Evolutionary conservation across 2,113 vertebrate species (phyloP).

Genomic region (Chelonoidis abingdonii): DNA sequence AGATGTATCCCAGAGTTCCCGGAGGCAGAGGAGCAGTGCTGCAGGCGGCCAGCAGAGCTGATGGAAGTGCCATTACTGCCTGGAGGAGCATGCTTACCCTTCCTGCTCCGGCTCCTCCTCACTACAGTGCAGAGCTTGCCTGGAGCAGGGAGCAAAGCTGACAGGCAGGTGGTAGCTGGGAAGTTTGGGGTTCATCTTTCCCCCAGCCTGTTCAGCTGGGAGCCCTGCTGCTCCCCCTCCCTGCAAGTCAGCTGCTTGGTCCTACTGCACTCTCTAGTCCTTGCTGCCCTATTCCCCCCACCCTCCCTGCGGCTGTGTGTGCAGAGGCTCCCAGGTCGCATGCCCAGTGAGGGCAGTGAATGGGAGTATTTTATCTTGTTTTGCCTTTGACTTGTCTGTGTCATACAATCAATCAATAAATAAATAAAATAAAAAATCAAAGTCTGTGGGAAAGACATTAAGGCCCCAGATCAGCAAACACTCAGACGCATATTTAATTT

Average conservation of each 20-base stretch:
- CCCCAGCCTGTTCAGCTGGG: too few species aligned
- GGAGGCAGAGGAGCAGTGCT: background rate
- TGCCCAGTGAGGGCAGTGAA: background rate
- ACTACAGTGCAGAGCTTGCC: background rate
- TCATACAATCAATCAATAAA: background rate
- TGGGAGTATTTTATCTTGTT: background rate
- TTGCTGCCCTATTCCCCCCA: fast-evolving
- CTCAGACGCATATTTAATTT: background rate
- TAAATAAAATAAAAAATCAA: background rate
- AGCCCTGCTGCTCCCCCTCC: too few species aligned
- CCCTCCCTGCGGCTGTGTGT: too few species aligned
- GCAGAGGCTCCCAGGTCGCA: too few species aligned
- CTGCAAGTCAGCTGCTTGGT: too few species aligned
- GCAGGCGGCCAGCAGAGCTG: background rate
- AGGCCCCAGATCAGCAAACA: background rate
- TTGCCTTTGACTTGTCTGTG: background rate
- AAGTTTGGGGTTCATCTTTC: too few species aligned
- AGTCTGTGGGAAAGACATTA: background rate
- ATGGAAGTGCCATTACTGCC: background rate
- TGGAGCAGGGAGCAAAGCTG: background rate
- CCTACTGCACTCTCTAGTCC: background rate
- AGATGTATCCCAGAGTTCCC: background rate
- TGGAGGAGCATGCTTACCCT: background rate
- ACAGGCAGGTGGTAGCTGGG: background rate
- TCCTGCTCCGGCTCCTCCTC: background rate